Base-by-base conservation (phyloP, 2,888 invertebrate species). In the Embidobia sp. region DNA sequence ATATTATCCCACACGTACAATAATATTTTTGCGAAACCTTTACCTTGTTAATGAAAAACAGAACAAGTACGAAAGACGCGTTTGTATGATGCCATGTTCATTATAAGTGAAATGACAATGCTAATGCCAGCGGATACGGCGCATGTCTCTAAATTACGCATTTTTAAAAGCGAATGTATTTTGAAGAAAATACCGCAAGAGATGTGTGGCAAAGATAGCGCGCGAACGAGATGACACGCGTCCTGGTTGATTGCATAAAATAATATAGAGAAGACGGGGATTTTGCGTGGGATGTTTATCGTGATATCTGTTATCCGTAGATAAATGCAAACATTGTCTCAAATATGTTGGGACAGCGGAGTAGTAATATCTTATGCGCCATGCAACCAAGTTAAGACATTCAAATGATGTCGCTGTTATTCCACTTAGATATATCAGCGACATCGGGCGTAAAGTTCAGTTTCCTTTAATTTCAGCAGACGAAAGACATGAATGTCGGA, bases 271-370 rank as follows among this genome's bases (percentile, higher is more conserved):
- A 61, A 55, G 61, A 48, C 48, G 10, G 6, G 27, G 48, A 35
- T 35, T 31, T 31, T 15, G 72, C 63, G 72, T 72, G 48, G 63
- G 72, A 46, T 33, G 72, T 64, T 73, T 73, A 73, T 73, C 64
- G 57, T 57, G 55, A 57, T 73, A 55, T 73, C 72, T 72, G 55
- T 72, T 72, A 72, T 64, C 63, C 72, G 46, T 64, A 63, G 72
- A 72, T 72, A 72, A 72, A 72, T 72, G 63, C 57, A 72, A 72
- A 72, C 72, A 72, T 72, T 72, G 63, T 63, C 44, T 72, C 63
- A 72, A 63, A 72, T 72, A 63, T 49, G 72, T 72, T 72, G 64
- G 29, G 49, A 73, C 73, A 37, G 44, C 49, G 31, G 13, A 42
- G 64, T 16, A 10, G 64, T 44, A 48, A 72, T 55, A 72, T 42